Base-by-base conservation (phyloP, 2,888 invertebrate genomes). In the Eristalis intricaria region DNA sequence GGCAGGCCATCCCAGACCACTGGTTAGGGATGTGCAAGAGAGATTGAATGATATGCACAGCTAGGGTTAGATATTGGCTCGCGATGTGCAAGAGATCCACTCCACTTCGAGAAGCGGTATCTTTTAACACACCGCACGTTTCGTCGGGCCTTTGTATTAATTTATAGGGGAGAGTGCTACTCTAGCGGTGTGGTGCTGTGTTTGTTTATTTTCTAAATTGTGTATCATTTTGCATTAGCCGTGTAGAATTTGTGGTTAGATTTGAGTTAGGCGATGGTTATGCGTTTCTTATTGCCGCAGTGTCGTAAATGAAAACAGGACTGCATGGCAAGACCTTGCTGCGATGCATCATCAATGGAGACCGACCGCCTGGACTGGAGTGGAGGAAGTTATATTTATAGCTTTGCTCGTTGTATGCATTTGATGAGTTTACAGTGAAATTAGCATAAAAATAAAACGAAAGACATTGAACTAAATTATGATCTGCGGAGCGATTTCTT, bases 141-240 rank as follows among this genome's bases (percentile, higher is more conserved):
- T 77, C 43, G 40, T 77, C 50, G 61, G 64, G 61, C 22, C 50
- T 65, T 83, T 69, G 77, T 73, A 71, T 81, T 81, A 85, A 81
- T 85, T 85, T 85, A 81, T 81, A 23, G 85, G 69, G 81, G 81
- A 85, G 85, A 77, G 68, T 69, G 19, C 60, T 13, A 13, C 81
- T 80, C 50, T 23, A 43, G 50, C 50, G 50, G 68, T 50, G 23
- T 66, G 26, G 38, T n/a, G 22, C 29, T 71, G 60, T 22, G 23
- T 23, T 60, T 22, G 13, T 60, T 15, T 26, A 60, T 23, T 60
- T 60, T 26, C 15, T 19, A 26, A 13, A 7, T 15, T 26, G 26
- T 29, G 26, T 23, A 26, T 60, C 60, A 29, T 60, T 60, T 68
- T 50, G 43, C 32, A 26, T 50, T 68, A 29, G 43, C 22, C 11